These are phyloP conservation scores for Caenorhabditis briggsae DNA, from an alignment of 1,140 invertebrate species.

Conservation along the genomic window DNA sequence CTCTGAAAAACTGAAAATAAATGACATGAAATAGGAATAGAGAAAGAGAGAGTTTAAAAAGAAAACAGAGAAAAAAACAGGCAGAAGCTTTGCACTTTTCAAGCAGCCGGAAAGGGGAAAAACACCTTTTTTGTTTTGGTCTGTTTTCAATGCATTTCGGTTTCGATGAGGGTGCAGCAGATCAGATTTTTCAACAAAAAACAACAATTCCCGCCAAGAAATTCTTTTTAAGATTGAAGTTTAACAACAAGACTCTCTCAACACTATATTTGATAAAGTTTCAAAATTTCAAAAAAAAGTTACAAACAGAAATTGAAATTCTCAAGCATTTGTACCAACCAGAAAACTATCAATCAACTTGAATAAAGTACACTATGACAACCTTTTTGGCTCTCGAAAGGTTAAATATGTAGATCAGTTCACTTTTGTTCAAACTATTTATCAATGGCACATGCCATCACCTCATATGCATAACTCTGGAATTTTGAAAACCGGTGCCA, in stretches of 20 bases:
- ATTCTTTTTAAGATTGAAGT: too few species aligned
- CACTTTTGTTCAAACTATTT: neutral
- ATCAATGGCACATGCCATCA: neutral
- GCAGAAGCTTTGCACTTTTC: conserved; percentile 8
- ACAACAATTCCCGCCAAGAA: too few species aligned
- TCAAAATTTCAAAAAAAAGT: too few species aligned
- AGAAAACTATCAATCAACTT: too few species aligned
- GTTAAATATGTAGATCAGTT: too few species aligned
- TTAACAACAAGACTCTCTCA: too few species aligned
- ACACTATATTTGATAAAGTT: too few species aligned
- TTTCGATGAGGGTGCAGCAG: neutral
- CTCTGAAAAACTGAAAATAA: neutral
- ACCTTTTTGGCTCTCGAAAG: too few species aligned
- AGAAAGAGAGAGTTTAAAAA: neutral
- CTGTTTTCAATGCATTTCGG: neutral
- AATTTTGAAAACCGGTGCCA: conserved; percentile 31
- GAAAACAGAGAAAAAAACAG: neutral
- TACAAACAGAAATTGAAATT: too few species aligned
- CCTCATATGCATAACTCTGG: conserved; percentile 21
- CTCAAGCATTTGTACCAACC: too few species aligned
- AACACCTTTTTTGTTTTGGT: conserved; percentile 2
- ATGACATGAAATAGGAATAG: neutral
- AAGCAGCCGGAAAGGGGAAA: neutral
- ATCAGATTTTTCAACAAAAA: neutral
- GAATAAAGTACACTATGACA: too few species aligned